Base-by-base conservation (phyloP, 2,888 invertebrate genomes). In the Tanaodytes sp. region DNA sequence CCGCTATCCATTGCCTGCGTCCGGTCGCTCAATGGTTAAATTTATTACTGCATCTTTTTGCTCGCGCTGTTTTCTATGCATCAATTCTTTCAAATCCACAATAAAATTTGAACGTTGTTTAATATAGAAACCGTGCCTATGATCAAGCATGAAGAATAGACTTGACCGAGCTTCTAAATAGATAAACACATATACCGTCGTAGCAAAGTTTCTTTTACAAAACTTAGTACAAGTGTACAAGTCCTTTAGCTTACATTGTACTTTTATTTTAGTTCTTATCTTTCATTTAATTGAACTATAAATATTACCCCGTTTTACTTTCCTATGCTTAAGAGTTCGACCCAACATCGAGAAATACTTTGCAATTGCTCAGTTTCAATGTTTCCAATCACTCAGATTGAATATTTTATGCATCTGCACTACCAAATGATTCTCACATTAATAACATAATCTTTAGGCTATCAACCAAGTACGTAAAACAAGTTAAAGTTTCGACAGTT, bases 171-270 rank as follows among this genome's bases (percentile, higher is more conserved):
- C 40, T 12, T 30, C 61, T 62, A 62, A 61, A 67, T 57, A 61
- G 67, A 57, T 67, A 49, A 61, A 62, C 61, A 54, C 61, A 40
- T 51, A 51, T 8, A 23, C 23, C 23, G 23, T 2, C 46, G 31
- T 37, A 52, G 61, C 5, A 62, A 54, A 59, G 42, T 67, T 61
- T 67, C 66, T 54, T 59, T 20, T 18, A 33, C 16, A 16, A 62
- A 62, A 67, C 49, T 23, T 61, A 51, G 39, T 19, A 2, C 48
- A 45, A 30, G 12, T 23, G 58, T 63, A 63, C 27, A 54, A 48
- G 46, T 63, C 62, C 62, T 68, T 63, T 63, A 46, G 48, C 68
- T 68, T 68, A 63, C 45, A 63, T 69, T 59, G 48, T 54, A 48
- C 54, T 61, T 63, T 54, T 63, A 11, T 11, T 33, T n/a, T 33